Base-by-base conservation (phyloP, 2,888 invertebrate genomes). In the Odontocerum albicorne region DNA sequence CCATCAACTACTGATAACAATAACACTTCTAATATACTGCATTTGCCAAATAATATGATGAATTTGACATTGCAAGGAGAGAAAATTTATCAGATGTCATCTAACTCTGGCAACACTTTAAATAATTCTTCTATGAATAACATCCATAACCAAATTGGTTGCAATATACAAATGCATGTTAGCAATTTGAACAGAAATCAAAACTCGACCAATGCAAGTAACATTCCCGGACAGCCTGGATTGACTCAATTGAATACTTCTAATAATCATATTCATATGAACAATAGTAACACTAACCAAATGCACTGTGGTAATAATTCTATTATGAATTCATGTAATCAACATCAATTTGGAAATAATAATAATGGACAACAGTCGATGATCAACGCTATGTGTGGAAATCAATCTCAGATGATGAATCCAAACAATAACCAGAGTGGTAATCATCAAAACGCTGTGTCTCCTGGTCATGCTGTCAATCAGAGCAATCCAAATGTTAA, bases 111-210 rank as follows among this genome's bases (percentile, higher is more conserved):
- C 10, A 40, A 4, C n/a, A 12, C 52, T 2, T 40, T 44, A 22
- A 45, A 16, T 15, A 55, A 33, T 38, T 21, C 42, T 19, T 67
- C 71, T 17, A 64, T 70, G 3, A 63, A 68, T 1, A 75, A 68
- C 60, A 73, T 71, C 52, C 74, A 74, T 61, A 76, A 71, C 61
- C 77, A 77, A 68, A 72, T 76, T 68, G 73, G 74, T 60, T 70
- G 74, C 2, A 72, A 72, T 53, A 31, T 57, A 19, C 57, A 59
- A 47, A 51, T 55, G 49, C 57, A 57, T 3, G 66, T 59, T 71
- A 73, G 63, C 72, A 73, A 58, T 74, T 72, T 62, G 73, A 77
- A 40, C 31, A 3, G 40, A 20, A 40, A 40, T 40, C 21, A 13
- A 38, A 38, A 12, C 35, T 38, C 38, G 17, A 38, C 15, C 15